Conservation (phyloP, 2,113 vertebrate species). For the Dasypus novemcinctus region DNA sequence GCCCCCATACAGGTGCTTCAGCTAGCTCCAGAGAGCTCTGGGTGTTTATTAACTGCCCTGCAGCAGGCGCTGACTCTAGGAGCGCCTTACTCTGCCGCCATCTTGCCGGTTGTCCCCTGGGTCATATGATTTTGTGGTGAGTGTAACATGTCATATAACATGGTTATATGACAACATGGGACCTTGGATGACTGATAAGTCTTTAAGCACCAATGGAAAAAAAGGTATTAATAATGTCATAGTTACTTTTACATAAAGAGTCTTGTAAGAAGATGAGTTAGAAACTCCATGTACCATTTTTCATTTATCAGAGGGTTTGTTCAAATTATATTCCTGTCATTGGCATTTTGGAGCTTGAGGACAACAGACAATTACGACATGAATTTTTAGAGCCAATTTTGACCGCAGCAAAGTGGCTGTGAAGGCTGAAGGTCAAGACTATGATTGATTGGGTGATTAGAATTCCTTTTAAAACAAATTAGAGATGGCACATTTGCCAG, state of each 20-base stretch:
- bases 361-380: slow-evolving; percentile 33
- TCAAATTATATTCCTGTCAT: slow-evolving; percentile 29
- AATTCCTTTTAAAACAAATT: slow-evolving; percentile 73
- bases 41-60: too few relatives aligned
- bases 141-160: too few relatives aligned
- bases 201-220: not conserved
- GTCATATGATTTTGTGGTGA: not conserved
- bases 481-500: slow-evolving; percentile 46
- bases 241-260: slow-evolving; percentile 43
- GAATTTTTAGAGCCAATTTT: slow-evolving; percentile 65
- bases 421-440: slow-evolving; percentile 67
- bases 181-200: slow-evolving; percentile 38
- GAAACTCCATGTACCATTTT: not conserved
- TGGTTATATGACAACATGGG: not conserved
- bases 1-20: too few relatives aligned
- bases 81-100: too few relatives aligned
- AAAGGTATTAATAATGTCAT: slow-evolving; percentile 7
- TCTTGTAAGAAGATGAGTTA: slow-evolving; percentile 29
- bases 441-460: slow-evolving; percentile 73
- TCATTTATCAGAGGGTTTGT: not conserved
- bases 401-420: slow-evolving; percentile 52
- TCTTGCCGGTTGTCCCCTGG: too few relatives aligned
- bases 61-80: too few relatives aligned
- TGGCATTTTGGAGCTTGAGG: slow-evolving; percentile 48
- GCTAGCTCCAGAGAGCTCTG: too few relatives aligned